Base-by-base conservation (phyloP, 2,888 invertebrate genomes). In the Graphium colonna region DNA sequence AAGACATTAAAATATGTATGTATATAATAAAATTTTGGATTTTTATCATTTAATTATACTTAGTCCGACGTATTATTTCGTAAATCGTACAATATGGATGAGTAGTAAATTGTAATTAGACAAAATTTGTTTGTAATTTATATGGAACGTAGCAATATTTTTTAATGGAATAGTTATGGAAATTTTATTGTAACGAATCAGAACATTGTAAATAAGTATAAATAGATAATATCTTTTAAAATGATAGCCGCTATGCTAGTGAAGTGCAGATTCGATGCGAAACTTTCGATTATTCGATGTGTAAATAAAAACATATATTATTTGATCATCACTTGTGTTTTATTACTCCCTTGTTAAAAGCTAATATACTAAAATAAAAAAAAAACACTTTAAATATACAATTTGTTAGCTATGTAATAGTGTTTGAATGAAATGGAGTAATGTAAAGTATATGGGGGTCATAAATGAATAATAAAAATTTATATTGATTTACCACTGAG, bases 301-400 rank as follows among this genome's bases (percentile, higher is more conserved):
- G 87, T 87, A 88, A 83, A 87, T 88, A 87, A 84, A 69, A 85
- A 83, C 42, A 52, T 36, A 75, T 48, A 53, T 83, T 82, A 86
- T 86, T 85, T 86, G 79, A 82, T 71, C 77, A 79, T 73, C 66
- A 75, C 65, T 61, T 52, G 64, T 67, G 67, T 73, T 74, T 74
- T 64, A 63, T 68, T 60, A 21, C n/a, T n/a, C n/a, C n/a, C n/a
- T n/a, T n/a, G n/a, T n/a, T n/a, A n/a, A n/a, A n/a, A n/a, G n/a
- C n/a, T n/a, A n/a, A n/a, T n/a, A n/a, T n/a, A n/a, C n/a, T n/a
- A n/a, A n/a, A n/a, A n/a, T n/a, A n/a, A n/a, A n/a, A n/a, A n/a
- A n/a, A n/a, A n/a, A n/a, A n/a, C n/a, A n/a, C n/a, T n/a, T n/a
- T n/a, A n/a, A n/a, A n/a, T n/a, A n/a, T n/a, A n/a, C n/a, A n/a